A percentile compares a stretch with the other conserved stretches of the same genome.
Evolutionary conservation across 1,140 invertebrate species (phyloP).

Genomic region (Lepidurus packardi): DNA sequence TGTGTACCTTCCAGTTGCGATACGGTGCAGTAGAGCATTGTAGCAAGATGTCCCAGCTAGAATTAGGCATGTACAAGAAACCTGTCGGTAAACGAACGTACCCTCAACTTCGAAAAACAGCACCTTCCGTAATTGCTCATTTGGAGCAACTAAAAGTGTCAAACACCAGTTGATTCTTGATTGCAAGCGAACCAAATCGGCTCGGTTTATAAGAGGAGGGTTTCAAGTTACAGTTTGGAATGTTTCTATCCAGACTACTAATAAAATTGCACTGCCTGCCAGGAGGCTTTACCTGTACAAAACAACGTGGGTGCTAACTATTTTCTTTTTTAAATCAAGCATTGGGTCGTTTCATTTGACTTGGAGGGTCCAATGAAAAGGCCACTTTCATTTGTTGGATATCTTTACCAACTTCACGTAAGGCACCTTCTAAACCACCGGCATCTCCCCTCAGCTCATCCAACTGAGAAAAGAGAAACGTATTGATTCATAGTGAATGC

Average conservation of each 20-base stretch:
- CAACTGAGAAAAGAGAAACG: not conserved
- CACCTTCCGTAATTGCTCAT: not conserved
- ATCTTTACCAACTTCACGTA: not conserved
- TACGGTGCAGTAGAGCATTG: conserved; percentile 88
- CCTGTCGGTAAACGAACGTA: conserved; percentile 70
- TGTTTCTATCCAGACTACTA: conserved; percentile 1
- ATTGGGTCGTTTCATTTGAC: conserved; percentile 10
- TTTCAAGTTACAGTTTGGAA: conserved; percentile 9
- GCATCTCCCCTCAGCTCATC: not conserved
- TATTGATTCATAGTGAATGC: not conserved
- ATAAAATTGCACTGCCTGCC: conserved; percentile 18
- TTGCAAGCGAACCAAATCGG: not conserved
- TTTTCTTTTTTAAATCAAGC: not conserved
- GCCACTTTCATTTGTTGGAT: conserved; percentile 7
- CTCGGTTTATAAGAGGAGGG: conserved; percentile 5
- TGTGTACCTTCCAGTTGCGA: conserved; percentile 77
- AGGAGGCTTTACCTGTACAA: not conserved
- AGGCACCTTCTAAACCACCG: not conserved
- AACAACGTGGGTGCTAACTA: not conserved
- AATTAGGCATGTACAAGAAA: conserved; percentile 77
- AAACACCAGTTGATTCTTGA: not conserved
- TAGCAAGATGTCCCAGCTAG: conserved; percentile 81
- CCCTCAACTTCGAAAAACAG: conserved; percentile 45
- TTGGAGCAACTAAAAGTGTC: not conserved
- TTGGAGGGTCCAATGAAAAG: conserved; percentile 18